Evolutionary conservation across 2,797 vertebrate genomes (phyloP).

Genomic region (Sebastes taczanowskii): DNA sequence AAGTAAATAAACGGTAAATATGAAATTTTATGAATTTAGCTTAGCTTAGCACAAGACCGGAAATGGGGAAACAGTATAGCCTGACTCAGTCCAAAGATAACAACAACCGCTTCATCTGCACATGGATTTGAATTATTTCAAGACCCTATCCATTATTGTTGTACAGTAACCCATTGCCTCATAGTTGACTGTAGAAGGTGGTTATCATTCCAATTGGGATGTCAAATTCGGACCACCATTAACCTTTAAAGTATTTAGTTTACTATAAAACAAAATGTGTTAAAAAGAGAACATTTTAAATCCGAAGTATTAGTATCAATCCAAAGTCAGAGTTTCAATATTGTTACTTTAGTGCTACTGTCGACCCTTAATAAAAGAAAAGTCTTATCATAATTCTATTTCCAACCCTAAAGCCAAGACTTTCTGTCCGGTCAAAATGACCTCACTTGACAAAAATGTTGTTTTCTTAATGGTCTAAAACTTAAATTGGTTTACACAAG

Average conservation of each 20-base stretch:
- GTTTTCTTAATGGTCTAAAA: background rate
- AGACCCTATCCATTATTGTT: background rate
- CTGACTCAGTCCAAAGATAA: background rate
- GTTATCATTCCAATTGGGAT: background rate
- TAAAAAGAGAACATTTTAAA: background rate
- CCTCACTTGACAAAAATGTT: constrained; percentile 26
- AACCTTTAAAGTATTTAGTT: background rate
- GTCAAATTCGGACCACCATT: background rate
- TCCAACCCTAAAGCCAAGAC: background rate
- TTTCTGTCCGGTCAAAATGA: constrained; percentile 5
- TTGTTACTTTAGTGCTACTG: background rate
- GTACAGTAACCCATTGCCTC: background rate
- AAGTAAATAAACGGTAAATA: background rate
- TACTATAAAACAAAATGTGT: background rate
- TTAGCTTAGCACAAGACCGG: background rate
- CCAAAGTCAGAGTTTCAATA: background rate
- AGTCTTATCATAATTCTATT: background rate
- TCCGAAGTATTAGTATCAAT: background rate
- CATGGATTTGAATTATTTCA: background rate
- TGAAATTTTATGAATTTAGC: background rate
- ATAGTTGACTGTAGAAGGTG: background rate
- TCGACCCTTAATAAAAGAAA: background rate
- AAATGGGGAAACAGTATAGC: background rate
- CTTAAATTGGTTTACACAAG: background rate
- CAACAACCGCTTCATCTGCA: background rate